Percentiles rank a stretch among this genome's conserved stretches.
Conservation (phyloP, 2,113 vertebrate species). For the Hemiscyllium ocellatum region DNA sequence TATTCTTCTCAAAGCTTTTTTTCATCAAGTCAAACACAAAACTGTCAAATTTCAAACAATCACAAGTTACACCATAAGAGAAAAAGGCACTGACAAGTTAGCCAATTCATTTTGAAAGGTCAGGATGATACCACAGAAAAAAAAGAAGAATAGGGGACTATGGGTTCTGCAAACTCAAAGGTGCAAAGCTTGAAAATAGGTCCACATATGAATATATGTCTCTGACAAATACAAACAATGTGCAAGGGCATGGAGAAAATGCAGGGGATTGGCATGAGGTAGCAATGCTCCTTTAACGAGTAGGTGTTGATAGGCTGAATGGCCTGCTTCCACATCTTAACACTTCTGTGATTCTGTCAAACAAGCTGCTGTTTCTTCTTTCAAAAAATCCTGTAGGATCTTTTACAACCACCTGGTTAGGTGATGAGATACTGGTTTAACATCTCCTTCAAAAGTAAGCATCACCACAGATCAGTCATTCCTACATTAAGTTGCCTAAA, state of each 20-base stretch:
- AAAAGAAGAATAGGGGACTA: neutral
- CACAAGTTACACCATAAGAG: neutral
- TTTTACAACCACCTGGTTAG: neutral
- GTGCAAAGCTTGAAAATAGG: neutral
- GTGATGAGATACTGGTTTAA: neutral
- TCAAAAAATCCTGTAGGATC: neutral
- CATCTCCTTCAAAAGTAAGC: neutral
- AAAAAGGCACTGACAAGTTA: neutral
- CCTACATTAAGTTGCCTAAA: neutral
- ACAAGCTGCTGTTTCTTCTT: neutral
- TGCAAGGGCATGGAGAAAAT: too few species aligned
- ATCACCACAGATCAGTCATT: neutral
- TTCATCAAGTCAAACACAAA: neutral
- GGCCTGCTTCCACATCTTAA: too few species aligned
- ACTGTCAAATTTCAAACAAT: neutral
- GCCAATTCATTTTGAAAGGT: too few species aligned
- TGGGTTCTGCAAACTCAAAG: neutral
- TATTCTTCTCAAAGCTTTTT: neutral
- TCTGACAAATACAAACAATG: neutral
- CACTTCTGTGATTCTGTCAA: too few species aligned
- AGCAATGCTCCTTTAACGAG: too few species aligned
- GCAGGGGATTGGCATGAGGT: too few species aligned
- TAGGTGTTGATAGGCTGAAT: too few species aligned
- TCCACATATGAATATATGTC: neutral
- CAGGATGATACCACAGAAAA: too few species aligned